Evolutionary conservation across 1,140 invertebrate genomes (phyloP).

Genomic region (Papilio helenus): DNA sequence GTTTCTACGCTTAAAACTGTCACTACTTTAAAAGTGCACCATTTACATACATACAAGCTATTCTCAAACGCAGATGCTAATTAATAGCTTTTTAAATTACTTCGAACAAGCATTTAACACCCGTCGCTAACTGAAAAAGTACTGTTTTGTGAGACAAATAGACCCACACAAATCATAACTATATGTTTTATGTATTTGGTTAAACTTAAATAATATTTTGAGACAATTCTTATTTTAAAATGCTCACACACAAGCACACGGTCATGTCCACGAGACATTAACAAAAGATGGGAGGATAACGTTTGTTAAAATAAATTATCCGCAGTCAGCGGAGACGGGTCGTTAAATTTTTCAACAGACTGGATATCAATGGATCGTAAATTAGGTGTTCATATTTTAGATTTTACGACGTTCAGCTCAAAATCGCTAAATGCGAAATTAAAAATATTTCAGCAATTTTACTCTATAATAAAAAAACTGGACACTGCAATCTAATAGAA

Average conservation of each 20-base stretch:
- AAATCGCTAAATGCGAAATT: slow-evolving; percentile 36
- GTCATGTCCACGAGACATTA: slow-evolving; percentile 56
- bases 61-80: slow-evolving; percentile 2
- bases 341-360: slow-evolving; percentile 56
- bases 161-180: not conserved
- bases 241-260: slow-evolving; percentile 36
- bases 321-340: slow-evolving; percentile 50
- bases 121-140: not conserved
- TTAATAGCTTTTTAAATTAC: not conserved
- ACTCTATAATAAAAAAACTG: not conserved
- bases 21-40: not conserved
- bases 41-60: not conserved
- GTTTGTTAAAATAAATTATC: slow-evolving; percentile 63
- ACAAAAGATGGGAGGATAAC: slow-evolving; percentile 60
- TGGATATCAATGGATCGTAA: slow-evolving; percentile 43
- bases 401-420: slow-evolving; percentile 3
- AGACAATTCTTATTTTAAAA: not conserved
- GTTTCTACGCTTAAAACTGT: not conserved
- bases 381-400: slow-evolving; percentile 44
- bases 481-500: slow-evolving; percentile 19
- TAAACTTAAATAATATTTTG: slow-evolving; percentile 5
- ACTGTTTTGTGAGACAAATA: not conserved
- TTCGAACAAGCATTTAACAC: not conserved
- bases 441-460: slow-evolving; percentile 5
- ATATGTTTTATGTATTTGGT: not conserved